Conservation (phyloP, 2,888 invertebrate genomes). For the Cacoxenus indagator region DNA sequence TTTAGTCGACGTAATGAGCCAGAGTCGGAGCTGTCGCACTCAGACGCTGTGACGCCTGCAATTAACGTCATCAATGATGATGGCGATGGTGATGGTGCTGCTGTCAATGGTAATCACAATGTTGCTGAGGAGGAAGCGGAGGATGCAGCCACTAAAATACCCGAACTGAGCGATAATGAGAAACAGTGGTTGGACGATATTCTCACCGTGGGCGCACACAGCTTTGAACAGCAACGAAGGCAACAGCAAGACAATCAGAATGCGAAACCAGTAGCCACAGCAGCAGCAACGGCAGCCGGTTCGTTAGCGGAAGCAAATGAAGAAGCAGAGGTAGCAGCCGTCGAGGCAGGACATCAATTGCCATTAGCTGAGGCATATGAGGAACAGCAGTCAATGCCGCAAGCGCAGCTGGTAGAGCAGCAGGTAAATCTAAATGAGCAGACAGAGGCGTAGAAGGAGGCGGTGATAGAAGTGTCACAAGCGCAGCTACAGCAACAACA, state of each 20-base stretch:
- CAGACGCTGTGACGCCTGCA: slow-evolving; percentile 29
- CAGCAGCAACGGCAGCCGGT: slow-evolving; percentile 24
- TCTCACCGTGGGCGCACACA: slow-evolving; percentile 65
- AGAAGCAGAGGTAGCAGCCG: neutral
- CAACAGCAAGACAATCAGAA: slow-evolving; percentile 34
- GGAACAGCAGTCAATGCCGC: neutral
- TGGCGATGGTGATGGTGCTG: neutral
- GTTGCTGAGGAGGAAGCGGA: neutral
- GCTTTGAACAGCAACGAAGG: slow-evolving; percentile 39
- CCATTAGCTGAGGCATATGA: slow-evolving; percentile 17
- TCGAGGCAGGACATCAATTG: neutral
- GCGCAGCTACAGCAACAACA: neutral
- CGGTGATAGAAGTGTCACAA: neutral
- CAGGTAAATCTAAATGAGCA: neutral
- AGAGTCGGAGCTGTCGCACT: slow-evolving; percentile 36
- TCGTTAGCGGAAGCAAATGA: neutral
- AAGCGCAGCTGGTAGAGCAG: neutral
- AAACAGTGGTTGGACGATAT: slow-evolving; percentile 68
- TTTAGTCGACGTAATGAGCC: slow-evolving; percentile 40
- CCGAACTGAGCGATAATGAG: slow-evolving; percentile 62
- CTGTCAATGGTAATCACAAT: slow-evolving; percentile 7
- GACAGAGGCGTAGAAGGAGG: neutral
- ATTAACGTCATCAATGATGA: slow-evolving; percentile 14
- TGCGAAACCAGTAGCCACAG: slow-evolving; percentile 15
- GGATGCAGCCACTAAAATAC: slow-evolving; percentile 32